Conservation (phyloP, 2,888 invertebrate species). For the Torymus tubicola region DNA sequence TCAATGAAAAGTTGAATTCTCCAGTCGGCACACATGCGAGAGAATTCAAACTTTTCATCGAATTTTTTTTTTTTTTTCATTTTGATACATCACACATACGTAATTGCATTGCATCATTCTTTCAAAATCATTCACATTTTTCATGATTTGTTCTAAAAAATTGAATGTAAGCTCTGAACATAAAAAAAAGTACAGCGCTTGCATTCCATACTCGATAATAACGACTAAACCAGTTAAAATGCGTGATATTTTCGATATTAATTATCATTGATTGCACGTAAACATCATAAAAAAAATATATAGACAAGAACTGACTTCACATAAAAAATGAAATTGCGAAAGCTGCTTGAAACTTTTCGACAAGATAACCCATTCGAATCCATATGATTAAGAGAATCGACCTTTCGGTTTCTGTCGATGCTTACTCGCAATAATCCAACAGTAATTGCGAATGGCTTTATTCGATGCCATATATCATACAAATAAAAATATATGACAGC, state of each 20-base stretch:
- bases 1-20: conserved; percentile 25
- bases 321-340: conserved; percentile 21
- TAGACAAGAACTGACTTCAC: conserved; percentile 6
- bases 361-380: conserved; percentile 57
- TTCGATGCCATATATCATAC: conserved; percentile 42
- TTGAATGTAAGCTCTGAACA: conserved; percentile 3
- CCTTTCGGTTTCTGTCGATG: conserved; percentile 55
- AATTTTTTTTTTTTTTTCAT: background rate
- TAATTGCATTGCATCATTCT: conserved; percentile 26
- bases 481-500: conserved; percentile 38
- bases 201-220: conserved; percentile 16
- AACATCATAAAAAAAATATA: background rate
- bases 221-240: conserved; percentile 19
- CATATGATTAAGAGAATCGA: conserved; percentile 54
- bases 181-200: background rate
- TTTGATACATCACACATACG: background rate
- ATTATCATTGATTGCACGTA: background rate
- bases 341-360: conserved; percentile 51
- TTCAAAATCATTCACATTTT: conserved; percentile 29
- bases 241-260: background rate
- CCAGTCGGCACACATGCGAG: conserved; percentile 1
- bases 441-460: conserved; percentile 21
- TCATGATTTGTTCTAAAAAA: background rate
- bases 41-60: conserved; percentile 14
- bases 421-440: conserved; percentile 43